Conservation (phyloP, 2,888 invertebrate genomes). For the Phengaris arion region DNA sequence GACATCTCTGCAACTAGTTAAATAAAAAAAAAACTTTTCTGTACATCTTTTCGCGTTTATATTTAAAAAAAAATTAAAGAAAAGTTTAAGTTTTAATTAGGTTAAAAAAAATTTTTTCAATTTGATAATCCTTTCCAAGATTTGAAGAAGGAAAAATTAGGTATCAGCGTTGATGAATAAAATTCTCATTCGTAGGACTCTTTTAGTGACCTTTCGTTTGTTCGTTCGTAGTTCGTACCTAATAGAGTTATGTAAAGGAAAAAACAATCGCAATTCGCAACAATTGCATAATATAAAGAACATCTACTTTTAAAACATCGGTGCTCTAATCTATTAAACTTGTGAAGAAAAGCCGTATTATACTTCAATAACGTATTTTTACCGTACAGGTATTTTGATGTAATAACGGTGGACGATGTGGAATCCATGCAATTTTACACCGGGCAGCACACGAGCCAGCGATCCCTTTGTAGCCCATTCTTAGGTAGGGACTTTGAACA, state of each 20-base stretch:
- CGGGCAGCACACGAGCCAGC: constrained; percentile 51
- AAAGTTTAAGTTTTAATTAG: not conserved
- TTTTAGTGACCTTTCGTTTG: too few relatives aligned
- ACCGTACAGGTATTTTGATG: constrained; percentile 15
- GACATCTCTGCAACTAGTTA: constrained; percentile 51
- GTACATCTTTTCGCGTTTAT: not conserved
- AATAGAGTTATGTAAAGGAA: too few relatives aligned
- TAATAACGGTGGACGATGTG: constrained; percentile 37
- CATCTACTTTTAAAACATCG: too few relatives aligned
- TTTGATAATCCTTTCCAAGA: too few relatives aligned
- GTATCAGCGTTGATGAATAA: too few relatives aligned
- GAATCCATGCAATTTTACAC: constrained; percentile 49
- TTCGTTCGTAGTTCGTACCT: too few relatives aligned
- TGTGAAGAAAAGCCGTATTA: too few relatives aligned
- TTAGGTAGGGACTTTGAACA: constrained; percentile 47
- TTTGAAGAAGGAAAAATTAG: too few relatives aligned
- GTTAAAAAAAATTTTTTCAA: not conserved
- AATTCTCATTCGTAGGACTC: too few relatives aligned
- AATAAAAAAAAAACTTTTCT: constrained; percentile 42
- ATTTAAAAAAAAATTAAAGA: not conserved
- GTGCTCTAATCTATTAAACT: too few relatives aligned
- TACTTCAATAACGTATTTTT: constrained; percentile 5
- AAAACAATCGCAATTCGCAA: too few relatives aligned
- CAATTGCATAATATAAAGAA: too few relatives aligned
- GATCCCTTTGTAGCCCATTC: constrained; percentile 49